Evolutionary conservation across 2,888 invertebrate species (phyloP), one percentile per base, ranked within the genome.

Genomic region (Dendrolimus pini): DNA sequence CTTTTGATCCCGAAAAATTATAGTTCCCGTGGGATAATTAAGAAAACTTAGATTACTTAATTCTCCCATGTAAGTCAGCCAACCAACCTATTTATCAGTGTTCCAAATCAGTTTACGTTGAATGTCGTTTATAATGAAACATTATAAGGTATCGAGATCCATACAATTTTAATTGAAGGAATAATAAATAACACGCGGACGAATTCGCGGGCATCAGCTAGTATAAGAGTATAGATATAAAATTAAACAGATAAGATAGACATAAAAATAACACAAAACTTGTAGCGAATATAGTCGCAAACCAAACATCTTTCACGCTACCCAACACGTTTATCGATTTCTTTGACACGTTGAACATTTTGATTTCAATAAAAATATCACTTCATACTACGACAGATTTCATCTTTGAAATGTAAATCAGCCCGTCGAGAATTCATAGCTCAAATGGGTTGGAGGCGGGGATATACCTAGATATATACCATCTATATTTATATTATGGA

Each of bases 321-420:
- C 12, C 53, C 53, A 47, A 57, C 53, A 14, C 53, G 59, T 62
- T 54, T 60, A 72, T 69, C 57, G 66, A 65, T 68, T 70, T 70
- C 63, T 69, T 69, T 54, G 66, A 63, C 60, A 62, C 61, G 59
- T 61, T 59, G 57, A 75, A 65, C 65, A 67, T 67, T 69, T 68
- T 65, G 63, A 57, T 62, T 58, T 62, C 64, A 63, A 62, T 70
- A 68, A 63, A 62, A 65, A 71, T 70, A 68, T 70, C 70, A 65
- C 65, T 70, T 64, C 62, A 70, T 60, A 59, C 58, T 60, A 60
- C 61, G 69, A 76, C 78, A 77, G 74, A 78, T 78, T 78, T 72
- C 62, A 70, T 72, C 79, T 83, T 83, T 83, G 83, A 80, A 62
- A 82, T 83, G 82, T 70, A 83, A 83, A 83, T 83, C 68, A 64